Evolutionary conservation across 2,888 invertebrate genomes (phyloP), one percentile per base, ranked within the genome.

Genomic region (Hypercompe scribonia): DNA sequence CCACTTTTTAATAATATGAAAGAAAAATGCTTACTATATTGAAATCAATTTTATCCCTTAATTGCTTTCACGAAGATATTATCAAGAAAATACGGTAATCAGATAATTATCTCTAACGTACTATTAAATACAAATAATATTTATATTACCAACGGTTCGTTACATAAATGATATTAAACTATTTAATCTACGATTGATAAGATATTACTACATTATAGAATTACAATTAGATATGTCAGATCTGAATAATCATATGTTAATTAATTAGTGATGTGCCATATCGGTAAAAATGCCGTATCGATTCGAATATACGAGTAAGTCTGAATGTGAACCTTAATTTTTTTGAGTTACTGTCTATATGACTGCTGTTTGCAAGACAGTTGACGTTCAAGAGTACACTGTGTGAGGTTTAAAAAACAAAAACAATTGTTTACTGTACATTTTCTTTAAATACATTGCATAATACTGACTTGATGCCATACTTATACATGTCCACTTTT

Each of bases 151-250:
- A 4, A 61, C 1, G 50, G 2, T 50, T 50, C 24, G 24, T 68
- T 61, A 68, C 58, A 39, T 68, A 68, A 68, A 28, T 61, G 10
- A 8, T 21, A 24, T 18, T 61, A 13, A 31, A 36, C 18, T 39
- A 42, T 54, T 71, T 67, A 66, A 67, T 39, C 67, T 39, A 24
- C n/a, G 31, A n/a, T 15, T 65, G 64, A 65, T 65, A 70, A 64
- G 65, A 70, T 65, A 65, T 18, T 33, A n/a, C 21, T 21, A n/a
- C 33, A 64, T 34, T 8, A n/a, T 65, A 42, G 58, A 61, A 39
- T 42, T n/a, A 46, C 31, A 61, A 39, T 31, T 42, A 46, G 13
- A 15, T 58, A 39, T 21, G 31, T 1, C 36, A 65, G 24, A 65
- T 36, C 64, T 34, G 28, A 31, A 61, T 31, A 28, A 61, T 28